Percentiles rank a stretch among this genome's conserved stretches.
Evolutionary conservation across 2,113 vertebrate genomes (phyloP).

Genomic region (Etia nguti): DNA sequence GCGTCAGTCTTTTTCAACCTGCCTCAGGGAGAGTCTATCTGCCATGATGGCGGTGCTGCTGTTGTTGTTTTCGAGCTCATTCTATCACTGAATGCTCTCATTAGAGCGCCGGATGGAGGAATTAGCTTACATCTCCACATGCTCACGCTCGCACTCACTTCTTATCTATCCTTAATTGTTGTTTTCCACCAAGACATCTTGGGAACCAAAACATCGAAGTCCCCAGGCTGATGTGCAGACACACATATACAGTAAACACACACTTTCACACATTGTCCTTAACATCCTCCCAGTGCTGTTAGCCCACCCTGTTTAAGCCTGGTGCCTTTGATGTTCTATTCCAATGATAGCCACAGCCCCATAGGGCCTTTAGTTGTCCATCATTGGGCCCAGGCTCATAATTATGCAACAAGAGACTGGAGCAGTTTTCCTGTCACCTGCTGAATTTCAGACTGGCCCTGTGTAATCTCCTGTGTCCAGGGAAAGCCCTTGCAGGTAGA

Average conservation of each 20-base stretch:
- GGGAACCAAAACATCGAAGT: conserved; percentile 38
- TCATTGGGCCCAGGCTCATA: conserved; percentile 30
- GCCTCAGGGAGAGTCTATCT: conserved; percentile 19
- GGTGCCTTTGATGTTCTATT: conserved; percentile 48
- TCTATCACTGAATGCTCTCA: conserved; percentile 14
- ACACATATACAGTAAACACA: conserved; percentile 3
- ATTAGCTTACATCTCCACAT: conserved; percentile 27
- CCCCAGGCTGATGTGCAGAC: conserved; percentile 13
- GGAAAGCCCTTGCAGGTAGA: neutral
- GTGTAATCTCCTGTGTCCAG: neutral
- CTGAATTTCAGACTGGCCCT: conserved; percentile 15
- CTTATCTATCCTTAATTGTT: conserved; percentile 52
- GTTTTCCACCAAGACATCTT: conserved; percentile 48
- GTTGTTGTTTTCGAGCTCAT: conserved; percentile 33
- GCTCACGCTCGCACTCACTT: conserved; percentile 1
- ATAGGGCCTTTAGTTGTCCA: conserved; percentile 28
- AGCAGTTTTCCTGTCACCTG: conserved; percentile 2
- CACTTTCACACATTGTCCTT: conserved; percentile 34
- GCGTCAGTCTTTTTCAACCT: conserved; percentile 10
- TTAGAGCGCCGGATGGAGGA: conserved; percentile 3
- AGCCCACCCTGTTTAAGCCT: conserved; percentile 17
- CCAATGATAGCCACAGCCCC: conserved; percentile 34
- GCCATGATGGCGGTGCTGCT: neutral
- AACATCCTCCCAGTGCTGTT: conserved; percentile 36
- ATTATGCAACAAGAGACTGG: conserved; percentile 28